Evolutionary conservation across 2,888 invertebrate genomes (phyloP).

Genomic region (Trachelus tabidus): DNA sequence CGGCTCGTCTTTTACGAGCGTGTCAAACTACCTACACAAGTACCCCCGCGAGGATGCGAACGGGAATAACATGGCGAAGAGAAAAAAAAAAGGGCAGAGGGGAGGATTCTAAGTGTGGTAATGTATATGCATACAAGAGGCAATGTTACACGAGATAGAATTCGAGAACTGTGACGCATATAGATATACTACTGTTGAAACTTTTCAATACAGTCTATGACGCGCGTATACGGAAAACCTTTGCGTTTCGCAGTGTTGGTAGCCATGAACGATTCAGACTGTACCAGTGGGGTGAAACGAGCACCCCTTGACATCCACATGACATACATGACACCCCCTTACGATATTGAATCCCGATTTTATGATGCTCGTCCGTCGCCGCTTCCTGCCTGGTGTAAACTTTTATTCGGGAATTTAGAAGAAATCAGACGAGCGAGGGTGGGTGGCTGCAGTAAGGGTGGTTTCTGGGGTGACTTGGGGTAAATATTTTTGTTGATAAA

Average conservation of each 20-base stretch:
- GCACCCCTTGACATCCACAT: constrained; percentile 43
- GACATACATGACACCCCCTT: constrained; percentile 42
- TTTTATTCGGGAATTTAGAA: constrained; percentile 63
- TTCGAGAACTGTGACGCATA: background rate
- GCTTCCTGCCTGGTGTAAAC: constrained; percentile 57
- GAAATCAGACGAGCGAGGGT: constrained; percentile 50
- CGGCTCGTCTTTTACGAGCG: constrained; percentile 63
- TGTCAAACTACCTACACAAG: constrained; percentile 61
- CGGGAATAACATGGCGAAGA: constrained; percentile 9
- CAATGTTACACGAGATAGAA: background rate
- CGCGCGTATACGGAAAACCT: background rate
- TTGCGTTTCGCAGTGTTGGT: background rate
- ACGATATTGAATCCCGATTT: constrained; percentile 64
- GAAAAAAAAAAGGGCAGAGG: constrained; percentile 8
- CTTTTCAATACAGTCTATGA: background rate
- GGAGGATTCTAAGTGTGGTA: constrained; percentile 4
- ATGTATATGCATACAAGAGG: background rate
- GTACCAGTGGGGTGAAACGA: constrained; percentile 25
- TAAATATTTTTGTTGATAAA: background rate
- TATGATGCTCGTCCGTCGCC: constrained; percentile 46
- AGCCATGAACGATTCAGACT: background rate
- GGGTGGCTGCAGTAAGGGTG: background rate
- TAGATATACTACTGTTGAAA: background rate
- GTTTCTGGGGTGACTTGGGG: background rate
- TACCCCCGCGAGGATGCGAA: constrained; percentile 16